Evolutionary conservation across 2,113 vertebrate genomes (phyloP), one percentile per base, ranked within the genome.

Genomic region (Anolis sagrei): DNA sequence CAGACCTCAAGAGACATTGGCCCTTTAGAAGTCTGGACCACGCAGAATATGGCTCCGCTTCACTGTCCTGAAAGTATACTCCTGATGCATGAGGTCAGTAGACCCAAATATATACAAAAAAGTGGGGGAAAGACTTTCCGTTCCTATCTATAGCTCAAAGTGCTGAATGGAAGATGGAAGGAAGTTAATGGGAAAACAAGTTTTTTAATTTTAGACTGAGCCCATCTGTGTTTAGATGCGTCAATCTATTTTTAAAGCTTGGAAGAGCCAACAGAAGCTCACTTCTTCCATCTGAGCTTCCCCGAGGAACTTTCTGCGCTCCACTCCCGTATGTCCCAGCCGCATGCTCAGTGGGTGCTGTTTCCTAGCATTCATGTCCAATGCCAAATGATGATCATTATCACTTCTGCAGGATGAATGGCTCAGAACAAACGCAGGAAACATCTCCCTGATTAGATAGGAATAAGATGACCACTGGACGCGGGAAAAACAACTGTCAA

Each of bases 391-490:
- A 96, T 96, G 95, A 96, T 96, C 95, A 96, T 95, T 83, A 96
- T 97, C 95, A 1, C 91, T 91, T 91, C 91, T 2, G 92, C 74
- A 73, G 95, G 92, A 92, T 92, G 89, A 94, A 95, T 93, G 93
- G 83, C 86, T 74, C 89, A 5, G 92, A 94, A 96, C 95, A 97
- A 96, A 96, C 91, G 92, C 96, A 96, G 96, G 96, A 97, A 96
- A 92, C 74, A 4, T 93, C 86, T 89, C 92, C 93, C 90, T 92
- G 96, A 96, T 96, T 95, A 96, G 96, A 96, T 95, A 95, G 95
- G 93, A 89, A 88, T 90, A 68, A 84, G 81, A 89, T 81, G 92
- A 91, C 90, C 88, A 84, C 74, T 83, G 83, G 87, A 92, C 54
- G 87, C 79, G 7, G 66, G 92, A 93, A 96, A 93, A 95, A 95